Base-by-base conservation (phyloP, 2,888 invertebrate species). In the Parnassius orleans region DNA sequence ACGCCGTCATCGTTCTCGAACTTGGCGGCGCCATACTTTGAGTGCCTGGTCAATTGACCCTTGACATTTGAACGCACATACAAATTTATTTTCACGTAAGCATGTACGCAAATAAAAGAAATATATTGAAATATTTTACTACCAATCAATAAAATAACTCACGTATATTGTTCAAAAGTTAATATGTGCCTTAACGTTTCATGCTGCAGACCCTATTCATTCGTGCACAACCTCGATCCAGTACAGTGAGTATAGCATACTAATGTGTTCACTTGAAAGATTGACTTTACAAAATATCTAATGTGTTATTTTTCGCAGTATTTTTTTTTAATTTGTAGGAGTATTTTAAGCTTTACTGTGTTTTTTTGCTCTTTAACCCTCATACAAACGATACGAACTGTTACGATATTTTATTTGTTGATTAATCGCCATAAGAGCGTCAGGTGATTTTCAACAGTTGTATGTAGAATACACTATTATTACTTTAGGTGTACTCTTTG, bases 141-240 rank as follows among this genome's bases (percentile, higher is more conserved):
- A 33, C 7, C 33, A 33, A 33, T 33, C 33, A 33, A 33, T 33
- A 7, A 46, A 46, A 12, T 12, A 3, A 46, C 46, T 11, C 33
- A 46, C 12, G n/a, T 46, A 12, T 46, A 12, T 46, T n/a, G 2
- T 46, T 46, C n/a, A 56, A 46, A 62, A 54, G 44, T 43, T 56
- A 53, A 53, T 60, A 48, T 68, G 61, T 67, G 65, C 63, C 60
- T 80, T 78, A 73, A 73, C 75, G 69, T 82, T 85, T 74, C 82
- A 86, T 86, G 86, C 81, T 80, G 87, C 87, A 87, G 90, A 76
- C 79, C 77, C 71, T 90, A 80, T 77, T 91, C 91, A 75, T 91
- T 90, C 87, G 90, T 86, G 79, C 90, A 90, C 86, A 90, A 90
- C 85, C 74, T 89, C 80, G 87, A 88, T 72, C 87, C 89, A 63